Evolutionary conservation across 2,888 invertebrate genomes (phyloP), one percentile per base, ranked within the genome.

Genomic region (Napeogenes inachia): DNA sequence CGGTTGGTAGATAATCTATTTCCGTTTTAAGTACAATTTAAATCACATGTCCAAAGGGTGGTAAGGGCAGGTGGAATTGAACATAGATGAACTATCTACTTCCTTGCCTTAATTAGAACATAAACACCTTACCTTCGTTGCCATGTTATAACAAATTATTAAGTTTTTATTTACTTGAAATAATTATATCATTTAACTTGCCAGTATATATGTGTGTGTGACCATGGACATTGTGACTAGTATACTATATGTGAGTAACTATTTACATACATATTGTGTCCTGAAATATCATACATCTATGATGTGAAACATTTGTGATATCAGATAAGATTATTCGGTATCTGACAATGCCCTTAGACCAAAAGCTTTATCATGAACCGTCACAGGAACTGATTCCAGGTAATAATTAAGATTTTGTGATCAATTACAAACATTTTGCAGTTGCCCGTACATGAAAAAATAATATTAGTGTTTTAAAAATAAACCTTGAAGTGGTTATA

Each of bases 341-440:
- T 88, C 89, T 88, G 87, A 74, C 88, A 85, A 84, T 88, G 87
- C 84, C 87, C 88, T 84, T 80, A 77, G 69, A 73, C 77, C 74
- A 76, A 73, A 76, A 74, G 71, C 75, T 75, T 85, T 86, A 86
- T 87, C 84, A 71, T 57, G 59, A 71, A 6, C 35, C 73, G 73
- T 75, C 74, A 77, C 87, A 80, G 86, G 87, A 87, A 82, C 77
- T 42, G 42, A 42, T 42, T 79, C 75, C 71, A 72, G 64, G 62
- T 61, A 68, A 69, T 70, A 71, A 68, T 50, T 50, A 10, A 10
- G 42, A 6, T 42, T 10, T 42, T 42, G 42, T 8, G 42, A 42
- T 42, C 8, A 42, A 42, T 10, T 42, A 42, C 10, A 35, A 0
- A 35, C 35, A 2, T 35, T 5, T 35, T 5, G 35, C 35, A 35